Evolutionary conservation across 2,888 invertebrate genomes (phyloP).

Genomic region (Stegana nigrithorax): DNA sequence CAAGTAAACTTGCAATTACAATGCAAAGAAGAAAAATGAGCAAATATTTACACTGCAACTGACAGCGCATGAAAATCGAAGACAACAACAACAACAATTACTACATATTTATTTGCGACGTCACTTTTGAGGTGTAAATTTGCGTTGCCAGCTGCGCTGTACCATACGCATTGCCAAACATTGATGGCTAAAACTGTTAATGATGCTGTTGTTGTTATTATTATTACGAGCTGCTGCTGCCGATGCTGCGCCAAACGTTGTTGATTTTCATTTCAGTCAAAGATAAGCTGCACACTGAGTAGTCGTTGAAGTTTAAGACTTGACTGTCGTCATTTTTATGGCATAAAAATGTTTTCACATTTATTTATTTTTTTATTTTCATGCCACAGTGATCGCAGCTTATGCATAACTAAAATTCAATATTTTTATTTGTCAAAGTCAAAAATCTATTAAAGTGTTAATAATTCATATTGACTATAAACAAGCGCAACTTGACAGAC

Average conservation of each 20-base stretch:
- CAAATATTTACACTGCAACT: slow-evolving; percentile 13
- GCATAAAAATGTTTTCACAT: not conserved
- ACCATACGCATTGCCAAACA: slow-evolving; percentile 19
- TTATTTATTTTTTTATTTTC: not conserved
- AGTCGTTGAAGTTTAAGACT: not conserved
- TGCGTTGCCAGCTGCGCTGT: slow-evolving; percentile 29
- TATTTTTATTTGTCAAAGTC: slow-evolving; percentile 35
- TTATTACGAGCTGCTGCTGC: too few species aligned
- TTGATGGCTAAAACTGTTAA: not conserved
- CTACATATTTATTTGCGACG: not conserved
- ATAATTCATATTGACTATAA: slow-evolving; percentile 30
- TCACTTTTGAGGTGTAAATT: slow-evolving; percentile 23
- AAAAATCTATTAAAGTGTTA: slow-evolving; percentile 28
- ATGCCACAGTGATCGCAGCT: not conserved
- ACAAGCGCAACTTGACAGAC: not conserved
- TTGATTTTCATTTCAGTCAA: not conserved
- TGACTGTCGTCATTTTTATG: not conserved
- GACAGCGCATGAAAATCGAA: slow-evolving; percentile 12
- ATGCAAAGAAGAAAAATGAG: not conserved
- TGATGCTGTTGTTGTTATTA: not conserved
- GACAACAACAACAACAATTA: slow-evolving; percentile 6
- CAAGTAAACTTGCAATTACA: slow-evolving; percentile 15
- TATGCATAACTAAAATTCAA: slow-evolving; percentile 4
- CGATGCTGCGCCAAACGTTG: not conserved
- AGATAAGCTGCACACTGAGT: not conserved